Evolutionary conservation across 2,888 invertebrate species (phyloP), one percentile per base, ranked within the genome.

Genomic region (Mesorhabditis spiculigera): DNA sequence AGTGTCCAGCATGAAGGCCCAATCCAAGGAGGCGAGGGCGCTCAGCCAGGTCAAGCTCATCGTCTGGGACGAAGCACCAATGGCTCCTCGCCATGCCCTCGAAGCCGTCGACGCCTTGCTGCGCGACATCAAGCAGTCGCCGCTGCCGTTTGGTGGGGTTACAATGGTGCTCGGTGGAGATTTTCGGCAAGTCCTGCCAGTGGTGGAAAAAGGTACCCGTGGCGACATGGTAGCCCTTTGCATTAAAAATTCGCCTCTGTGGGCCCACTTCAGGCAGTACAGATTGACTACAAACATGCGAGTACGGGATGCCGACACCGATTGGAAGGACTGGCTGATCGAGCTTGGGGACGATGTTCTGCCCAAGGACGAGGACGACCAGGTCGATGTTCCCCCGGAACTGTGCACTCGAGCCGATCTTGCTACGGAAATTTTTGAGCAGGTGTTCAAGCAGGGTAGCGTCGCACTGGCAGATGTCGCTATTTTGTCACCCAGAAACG

Each of bases 121-220:
- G 5, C 45, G 70, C 16, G 75, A 75, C 16, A 43, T 71, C 28
- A 71, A 61, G 5, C 6, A 63, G 41, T 58, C 28, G 10, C 65
- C 67, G 63, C 0, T 5, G 4, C 73, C 73, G 4, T 73, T 75
- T 64, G 75, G 72, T 16, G 72, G 73, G 42, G 68, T 69, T 61
- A 43, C 43, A 0, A 43, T 75, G 0, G 61, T 75, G 6, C 5
- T 71, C 0, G 75, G 75, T 8, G 75, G 73, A 44, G 75, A 75
- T 63, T 73, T 71, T 43, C 58, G 71, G 3, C 73, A 75, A 50
- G 68, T 68, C 10, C 50, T 75, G 3, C 75, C 73, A 2, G 68
- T 75, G 0, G 16, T 71, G 5, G 67, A 73, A 10, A 67, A 62
- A 50, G 63, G 65, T n/a, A 13, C 42, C 5, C 44, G 28, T 6